These are phyloP conservation scores for Leucopsar rothschildi DNA, from an alignment of 2,113 vertebrate species.

Conservation along the genomic window DNA sequence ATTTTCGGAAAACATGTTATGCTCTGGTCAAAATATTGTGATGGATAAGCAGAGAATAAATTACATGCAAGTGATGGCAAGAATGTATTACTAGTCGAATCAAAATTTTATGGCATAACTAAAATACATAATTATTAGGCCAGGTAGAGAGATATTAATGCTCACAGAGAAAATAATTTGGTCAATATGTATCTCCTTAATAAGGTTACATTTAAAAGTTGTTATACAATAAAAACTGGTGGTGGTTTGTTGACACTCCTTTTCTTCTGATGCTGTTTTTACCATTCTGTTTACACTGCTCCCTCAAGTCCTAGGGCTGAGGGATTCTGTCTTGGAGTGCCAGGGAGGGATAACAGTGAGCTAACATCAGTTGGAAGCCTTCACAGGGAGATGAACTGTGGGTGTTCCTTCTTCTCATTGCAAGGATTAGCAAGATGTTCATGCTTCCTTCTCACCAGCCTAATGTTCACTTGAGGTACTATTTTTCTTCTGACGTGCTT, in stretches of 20 bases:
- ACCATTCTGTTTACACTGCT: not conserved
- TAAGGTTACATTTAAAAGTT: not conserved
- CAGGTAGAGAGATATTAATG: not conserved
- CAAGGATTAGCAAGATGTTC: not conserved
- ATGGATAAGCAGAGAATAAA: not conserved
- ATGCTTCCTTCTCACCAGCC: not conserved
- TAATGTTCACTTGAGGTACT: not conserved
- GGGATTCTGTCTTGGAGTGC: not conserved
- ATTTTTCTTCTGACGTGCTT: not conserved
- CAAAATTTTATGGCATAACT: not conserved
- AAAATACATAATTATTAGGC: not conserved
- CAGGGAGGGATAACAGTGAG: not conserved
- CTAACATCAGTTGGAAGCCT: not conserved
- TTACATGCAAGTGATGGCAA: not conserved
- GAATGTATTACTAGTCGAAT: not conserved
- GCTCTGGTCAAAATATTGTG: not conserved
- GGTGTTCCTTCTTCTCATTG: not conserved
- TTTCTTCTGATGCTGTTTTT: not conserved
- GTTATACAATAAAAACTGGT: rapidly evolving
- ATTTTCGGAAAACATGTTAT: not conserved
- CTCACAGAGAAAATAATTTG: not conserved
- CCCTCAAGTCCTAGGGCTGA: not conserved
- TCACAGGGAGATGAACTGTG: not conserved
- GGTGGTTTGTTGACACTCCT: not conserved
- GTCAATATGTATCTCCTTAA: not conserved